phyloP scores from a whole-genome alignment of 2,113 vertebrate genomes.

The Pavo muticus region DNA sequence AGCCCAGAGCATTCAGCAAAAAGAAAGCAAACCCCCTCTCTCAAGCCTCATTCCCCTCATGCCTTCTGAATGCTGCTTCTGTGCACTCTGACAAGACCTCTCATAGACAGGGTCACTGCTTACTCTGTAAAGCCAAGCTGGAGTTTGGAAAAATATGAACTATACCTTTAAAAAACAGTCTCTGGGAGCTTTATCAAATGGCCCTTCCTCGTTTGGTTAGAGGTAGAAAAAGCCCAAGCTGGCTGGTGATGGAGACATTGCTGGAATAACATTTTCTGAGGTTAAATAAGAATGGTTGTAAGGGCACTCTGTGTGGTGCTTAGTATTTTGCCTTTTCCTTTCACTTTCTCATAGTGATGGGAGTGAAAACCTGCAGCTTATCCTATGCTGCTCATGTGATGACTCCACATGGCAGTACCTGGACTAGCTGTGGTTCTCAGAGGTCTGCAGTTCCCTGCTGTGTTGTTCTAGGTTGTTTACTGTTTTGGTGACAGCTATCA shows the following conservation, averaged over 20 bases:
- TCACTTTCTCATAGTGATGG: neutral
- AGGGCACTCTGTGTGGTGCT: neutral
- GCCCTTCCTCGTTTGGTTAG: neutral
- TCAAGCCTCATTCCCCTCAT: neutral
- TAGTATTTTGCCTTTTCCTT: neutral
- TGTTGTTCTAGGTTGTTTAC: neutral
- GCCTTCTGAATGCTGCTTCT: neutral
- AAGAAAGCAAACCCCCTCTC: neutral
- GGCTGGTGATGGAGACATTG: neutral
- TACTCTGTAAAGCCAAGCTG: neutral
- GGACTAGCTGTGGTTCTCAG: neutral
- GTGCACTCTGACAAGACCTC: neutral
- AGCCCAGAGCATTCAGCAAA: neutral
- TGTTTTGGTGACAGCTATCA: neutral
- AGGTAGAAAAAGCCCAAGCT: fast-evolving
- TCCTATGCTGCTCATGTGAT: neutral
- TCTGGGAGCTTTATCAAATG: neutral
- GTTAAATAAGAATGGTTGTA: neutral
- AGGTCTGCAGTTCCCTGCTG: neutral
- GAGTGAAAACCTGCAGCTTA: neutral
- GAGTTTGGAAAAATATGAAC: neutral
- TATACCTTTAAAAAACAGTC: neutral
- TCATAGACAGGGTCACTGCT: neutral
- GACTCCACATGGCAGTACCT: neutral
- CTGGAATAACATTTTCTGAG: neutral